Evolutionary conservation across 2,113 vertebrate genomes (phyloP).

Genomic region (Spheniscus mendiculus): DNA sequence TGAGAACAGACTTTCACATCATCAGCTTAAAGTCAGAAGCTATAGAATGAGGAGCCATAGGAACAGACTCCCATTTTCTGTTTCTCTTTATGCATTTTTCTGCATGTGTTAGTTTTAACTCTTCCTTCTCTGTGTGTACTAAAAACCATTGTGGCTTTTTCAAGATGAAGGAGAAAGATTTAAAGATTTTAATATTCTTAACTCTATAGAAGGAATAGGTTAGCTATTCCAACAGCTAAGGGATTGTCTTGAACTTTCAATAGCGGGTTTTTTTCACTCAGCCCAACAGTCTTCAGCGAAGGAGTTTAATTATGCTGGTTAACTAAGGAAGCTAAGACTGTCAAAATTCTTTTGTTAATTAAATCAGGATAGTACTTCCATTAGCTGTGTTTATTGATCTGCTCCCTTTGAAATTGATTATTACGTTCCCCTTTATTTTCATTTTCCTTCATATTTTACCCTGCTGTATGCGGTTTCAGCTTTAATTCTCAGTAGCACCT

Average conservation of each 20-base stretch:
- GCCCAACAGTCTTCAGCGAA: not conserved
- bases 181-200: not conserved
- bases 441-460: not conserved
- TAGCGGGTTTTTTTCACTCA: not conserved
- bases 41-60: not conserved
- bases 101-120: not conserved
- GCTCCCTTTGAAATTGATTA: not conserved
- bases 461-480: not conserved
- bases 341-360: not conserved
- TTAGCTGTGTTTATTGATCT: not conserved
- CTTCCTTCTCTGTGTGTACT: not conserved
- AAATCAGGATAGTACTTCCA: not conserved
- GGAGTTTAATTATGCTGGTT: not conserved
- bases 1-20: not conserved
- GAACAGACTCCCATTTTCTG: not conserved
- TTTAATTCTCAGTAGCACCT: not conserved
- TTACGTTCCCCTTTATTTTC: not conserved
- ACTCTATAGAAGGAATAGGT: not conserved
- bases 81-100: not conserved
- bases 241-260: not conserved
- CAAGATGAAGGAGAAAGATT: not conserved
- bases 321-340: not conserved
- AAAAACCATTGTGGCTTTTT: not conserved
- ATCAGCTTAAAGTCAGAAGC: not conserved
- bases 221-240: not conserved